Evolutionary conservation across 1,140 invertebrate species (phyloP).

Genomic region (Drosophila watanabei): DNA sequence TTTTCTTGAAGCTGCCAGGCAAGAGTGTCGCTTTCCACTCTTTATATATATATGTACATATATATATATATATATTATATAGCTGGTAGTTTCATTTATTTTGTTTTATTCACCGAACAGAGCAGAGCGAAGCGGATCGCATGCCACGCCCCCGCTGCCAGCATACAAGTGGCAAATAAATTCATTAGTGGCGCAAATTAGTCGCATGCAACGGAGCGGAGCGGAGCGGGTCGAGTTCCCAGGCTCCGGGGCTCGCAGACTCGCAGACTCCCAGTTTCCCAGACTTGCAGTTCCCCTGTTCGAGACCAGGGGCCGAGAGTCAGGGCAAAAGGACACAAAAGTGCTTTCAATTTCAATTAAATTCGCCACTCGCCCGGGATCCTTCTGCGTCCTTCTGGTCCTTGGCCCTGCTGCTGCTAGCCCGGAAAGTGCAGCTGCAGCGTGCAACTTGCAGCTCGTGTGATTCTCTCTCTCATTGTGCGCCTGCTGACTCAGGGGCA

Average conservation of each 20-base stretch:
- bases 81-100: conserved; percentile 69
- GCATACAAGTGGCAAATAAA: conserved; percentile 84
- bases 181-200: conserved; percentile 84
- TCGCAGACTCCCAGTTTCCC: too few species aligned
- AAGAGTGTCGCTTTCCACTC: conserved; percentile 53
- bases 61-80: conserved; percentile 15
- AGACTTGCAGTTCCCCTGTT: background rate
- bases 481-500: conserved; percentile 81
- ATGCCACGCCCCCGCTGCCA: conserved; percentile 71
- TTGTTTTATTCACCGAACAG: conserved; percentile 56
- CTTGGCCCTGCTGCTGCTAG: conserved; percentile 40
- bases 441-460: conserved; percentile 35
- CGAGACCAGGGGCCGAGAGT: conserved; percentile 9
- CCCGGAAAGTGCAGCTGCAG: conserved; percentile 43
- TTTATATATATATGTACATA: conserved; percentile 35
- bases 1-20: conserved; percentile 55
- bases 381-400: background rate
- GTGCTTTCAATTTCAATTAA: conserved; percentile 85
- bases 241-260: background rate
- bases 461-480: conserved; percentile 30
- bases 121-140: conserved; percentile 20
- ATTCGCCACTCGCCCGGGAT: conserved; percentile 61
- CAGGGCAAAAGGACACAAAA: conserved; percentile 75
- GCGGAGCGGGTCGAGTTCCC: conserved; percentile 9
- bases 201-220: conserved; percentile 70